Evolutionary conservation across 2,888 invertebrate species (phyloP).

Genomic region (Diadromus collaris): DNA sequence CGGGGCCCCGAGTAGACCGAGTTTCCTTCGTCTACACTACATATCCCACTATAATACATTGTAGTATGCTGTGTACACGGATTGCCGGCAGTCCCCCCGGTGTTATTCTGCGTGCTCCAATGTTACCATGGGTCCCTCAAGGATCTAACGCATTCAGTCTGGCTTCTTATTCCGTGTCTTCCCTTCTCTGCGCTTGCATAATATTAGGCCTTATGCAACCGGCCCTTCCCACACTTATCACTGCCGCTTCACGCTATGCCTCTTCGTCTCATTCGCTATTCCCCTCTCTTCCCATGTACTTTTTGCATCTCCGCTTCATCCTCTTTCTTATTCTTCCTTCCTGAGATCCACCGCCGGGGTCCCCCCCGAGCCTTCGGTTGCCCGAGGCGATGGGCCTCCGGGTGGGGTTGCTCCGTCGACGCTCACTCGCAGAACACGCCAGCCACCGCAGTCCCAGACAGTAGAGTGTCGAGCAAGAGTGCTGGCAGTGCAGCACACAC

Average conservation of each 20-base stretch:
- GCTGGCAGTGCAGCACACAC: slow-evolving; percentile 45
- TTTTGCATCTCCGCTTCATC: slow-evolving; percentile 27
- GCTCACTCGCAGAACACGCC: slow-evolving; percentile 59
- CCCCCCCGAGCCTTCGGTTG: slow-evolving; percentile 24
- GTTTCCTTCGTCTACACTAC: slow-evolving; percentile 60
- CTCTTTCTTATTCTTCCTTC: slow-evolving; percentile 48
- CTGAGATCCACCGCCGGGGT: slow-evolving; percentile 29
- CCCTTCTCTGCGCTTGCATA: slow-evolving; percentile 74
- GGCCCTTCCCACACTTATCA: slow-evolving; percentile 80
- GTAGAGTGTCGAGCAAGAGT: slow-evolving; percentile 62
- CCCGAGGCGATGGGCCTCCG: slow-evolving; percentile 60
- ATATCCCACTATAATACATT: slow-evolving; percentile 30
- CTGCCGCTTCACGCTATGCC: slow-evolving; percentile 68
- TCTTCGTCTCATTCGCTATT: slow-evolving; percentile 47
- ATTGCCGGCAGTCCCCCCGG: slow-evolving; percentile 50
- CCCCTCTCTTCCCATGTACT: slow-evolving; percentile 50
- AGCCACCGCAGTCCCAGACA: slow-evolving; percentile 60
- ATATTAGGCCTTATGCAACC: slow-evolving; percentile 79
- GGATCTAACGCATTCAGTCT: slow-evolving; percentile 76
- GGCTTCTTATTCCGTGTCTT: slow-evolving; percentile 37
- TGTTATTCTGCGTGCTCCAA: slow-evolving; percentile 73
- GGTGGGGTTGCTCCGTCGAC: slow-evolving; percentile 57
- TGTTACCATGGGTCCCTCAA: slow-evolving; percentile 64
- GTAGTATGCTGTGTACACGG: slow-evolving; percentile 37
- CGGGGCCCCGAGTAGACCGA: slow-evolving; percentile 67